Conservation (phyloP, 1,140 invertebrate genomes). For the Kradibia gibbosae region DNA sequence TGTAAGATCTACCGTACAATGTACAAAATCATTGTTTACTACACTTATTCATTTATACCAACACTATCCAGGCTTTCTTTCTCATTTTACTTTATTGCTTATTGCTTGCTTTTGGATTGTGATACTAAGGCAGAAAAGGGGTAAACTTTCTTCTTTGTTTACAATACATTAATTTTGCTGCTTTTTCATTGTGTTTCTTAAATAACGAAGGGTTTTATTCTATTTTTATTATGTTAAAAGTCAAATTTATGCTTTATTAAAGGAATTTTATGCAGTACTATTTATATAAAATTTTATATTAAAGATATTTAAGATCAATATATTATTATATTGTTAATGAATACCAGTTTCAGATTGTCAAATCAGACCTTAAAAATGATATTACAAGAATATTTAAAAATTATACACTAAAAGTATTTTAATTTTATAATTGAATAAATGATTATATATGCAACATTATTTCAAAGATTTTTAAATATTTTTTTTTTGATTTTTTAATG, state of each 20-base stretch:
- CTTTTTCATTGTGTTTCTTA: not conserved
- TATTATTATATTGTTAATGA: no score
- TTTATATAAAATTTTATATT: not conserved
- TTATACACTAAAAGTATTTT: no score
- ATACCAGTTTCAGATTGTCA: no score
- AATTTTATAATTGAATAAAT: no score
- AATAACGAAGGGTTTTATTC: not conserved
- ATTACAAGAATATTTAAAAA: no score
- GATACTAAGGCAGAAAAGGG: conserved; percentile 19
- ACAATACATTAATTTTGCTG: not conserved
- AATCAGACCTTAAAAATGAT: no score
- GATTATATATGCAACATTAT: no score
- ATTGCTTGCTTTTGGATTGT: conserved; percentile 62
- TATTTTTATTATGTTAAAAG: not conserved
- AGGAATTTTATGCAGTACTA: not conserved
- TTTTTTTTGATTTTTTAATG: no score
- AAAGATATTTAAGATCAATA: no score
- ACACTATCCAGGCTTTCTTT: conserved; percentile 41
- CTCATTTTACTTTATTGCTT: conserved; percentile 63
- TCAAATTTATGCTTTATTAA: not conserved
- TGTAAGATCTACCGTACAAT: conserved; percentile 36
- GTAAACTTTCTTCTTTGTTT: conserved; percentile 2
- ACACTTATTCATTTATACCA: conserved; percentile 5
- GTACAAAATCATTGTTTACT: conserved; percentile 30
- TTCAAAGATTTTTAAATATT: no score